A percentile compares a stretch with the other conserved stretches of the same genome.
These are phyloP conservation scores for Pituophis catenifer DNA, from an alignment of 2,113 vertebrate species.

Conservation along the genomic window DNA sequence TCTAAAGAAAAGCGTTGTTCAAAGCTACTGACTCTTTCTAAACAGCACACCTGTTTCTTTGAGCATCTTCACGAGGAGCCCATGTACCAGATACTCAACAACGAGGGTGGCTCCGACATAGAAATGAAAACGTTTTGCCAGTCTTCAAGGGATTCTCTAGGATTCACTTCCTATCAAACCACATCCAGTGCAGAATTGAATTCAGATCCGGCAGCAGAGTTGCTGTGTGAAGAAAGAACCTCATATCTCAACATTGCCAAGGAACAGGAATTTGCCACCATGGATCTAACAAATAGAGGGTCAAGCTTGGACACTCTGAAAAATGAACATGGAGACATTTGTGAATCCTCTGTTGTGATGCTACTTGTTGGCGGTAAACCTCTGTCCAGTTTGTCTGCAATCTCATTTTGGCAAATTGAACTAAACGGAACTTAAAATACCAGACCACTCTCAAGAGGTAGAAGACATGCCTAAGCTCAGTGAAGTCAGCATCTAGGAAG, in stretches of 20 bases:
- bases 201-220: neutral
- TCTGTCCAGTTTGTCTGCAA: constrained; percentile 49
- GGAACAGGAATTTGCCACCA: constrained; percentile 7
- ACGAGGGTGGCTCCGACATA: constrained; percentile 38
- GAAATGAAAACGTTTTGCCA: constrained; percentile 78
- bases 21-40: neutral
- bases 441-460: neutral
- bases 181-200: constrained; percentile 21
- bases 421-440: constrained; percentile 55
- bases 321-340: accelerated
- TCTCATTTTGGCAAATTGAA: constrained; percentile 78
- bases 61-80: neutral
- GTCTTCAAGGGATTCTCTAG: neutral
- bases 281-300: neutral
- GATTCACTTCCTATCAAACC: constrained; percentile 12
- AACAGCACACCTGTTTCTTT: constrained; percentile 22
- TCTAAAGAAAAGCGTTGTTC: neutral
- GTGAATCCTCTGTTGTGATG: constrained; percentile 66
- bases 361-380: constrained; percentile 81
- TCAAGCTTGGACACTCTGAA: accelerated
- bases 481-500: constrained; percentile 25
- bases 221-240: neutral
- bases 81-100: accelerated
- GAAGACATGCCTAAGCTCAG: neutral
- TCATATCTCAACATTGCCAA: neutral